These are phyloP conservation scores for Prionace glauca DNA, from an alignment of 2,797 vertebrate species.

Conservation along the genomic window DNA sequence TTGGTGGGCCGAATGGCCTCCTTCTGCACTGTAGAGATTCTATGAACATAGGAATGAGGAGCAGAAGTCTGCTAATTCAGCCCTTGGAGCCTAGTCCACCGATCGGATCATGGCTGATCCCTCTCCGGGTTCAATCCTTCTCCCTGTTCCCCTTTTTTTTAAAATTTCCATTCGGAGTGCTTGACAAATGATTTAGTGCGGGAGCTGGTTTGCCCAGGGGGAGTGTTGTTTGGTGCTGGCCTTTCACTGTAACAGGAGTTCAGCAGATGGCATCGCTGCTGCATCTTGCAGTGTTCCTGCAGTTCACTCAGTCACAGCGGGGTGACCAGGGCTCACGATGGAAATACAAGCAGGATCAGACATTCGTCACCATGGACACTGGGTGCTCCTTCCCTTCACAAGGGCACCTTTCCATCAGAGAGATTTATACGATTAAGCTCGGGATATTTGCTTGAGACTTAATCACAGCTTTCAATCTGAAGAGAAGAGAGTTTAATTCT, in stretches of 20 bases:
- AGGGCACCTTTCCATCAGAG: not conserved
- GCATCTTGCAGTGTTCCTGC: not conserved
- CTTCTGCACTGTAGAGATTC: too few relatives aligned
- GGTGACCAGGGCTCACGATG: not conserved
- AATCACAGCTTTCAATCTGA: slow-evolving; percentile 11
- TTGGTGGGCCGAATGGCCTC: too few relatives aligned
- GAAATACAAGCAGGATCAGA: not conserved
- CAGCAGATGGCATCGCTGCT: not conserved
- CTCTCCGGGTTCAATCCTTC: too few relatives aligned
- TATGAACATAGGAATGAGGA: too few relatives aligned
- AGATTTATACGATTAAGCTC: not conserved
- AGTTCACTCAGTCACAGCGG: not conserved
- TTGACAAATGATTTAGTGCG: not conserved
- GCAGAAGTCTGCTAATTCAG: too few relatives aligned
- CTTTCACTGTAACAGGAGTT: not conserved
- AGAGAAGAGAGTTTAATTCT: not conserved
- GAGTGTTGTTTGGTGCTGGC: not conserved
- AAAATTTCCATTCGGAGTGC: not conserved
- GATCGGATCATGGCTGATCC: too few relatives aligned
- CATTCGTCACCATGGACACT: not conserved
- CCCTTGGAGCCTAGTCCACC: too few relatives aligned
- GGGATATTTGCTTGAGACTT: not conserved
- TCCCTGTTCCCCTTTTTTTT: too few relatives aligned
- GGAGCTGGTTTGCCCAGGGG: not conserved
- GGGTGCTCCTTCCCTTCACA: not conserved